Evolutionary conservation across 2,888 invertebrate species (phyloP), one percentile per base, ranked within the genome.

Genomic region (Junonia oenone): DNA sequence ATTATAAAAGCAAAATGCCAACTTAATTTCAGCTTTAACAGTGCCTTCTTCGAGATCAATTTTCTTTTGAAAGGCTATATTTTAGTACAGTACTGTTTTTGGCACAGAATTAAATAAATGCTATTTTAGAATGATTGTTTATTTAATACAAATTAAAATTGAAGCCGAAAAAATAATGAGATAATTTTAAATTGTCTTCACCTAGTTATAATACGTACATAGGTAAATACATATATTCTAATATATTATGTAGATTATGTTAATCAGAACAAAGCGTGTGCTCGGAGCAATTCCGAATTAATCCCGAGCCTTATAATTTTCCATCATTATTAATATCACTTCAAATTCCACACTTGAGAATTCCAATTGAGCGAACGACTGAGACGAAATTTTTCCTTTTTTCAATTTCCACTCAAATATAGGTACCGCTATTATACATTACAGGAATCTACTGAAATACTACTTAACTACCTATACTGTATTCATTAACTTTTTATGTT

Each of bases 231-330:
- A 14, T 27, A 35, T 6, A 31, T 22, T n/a, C 6, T 45, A 27
- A 46, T 11, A 37, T 13, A 29, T 52, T 51, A 22, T 9, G 15
- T 17, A 46, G 38, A 29, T 46, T 46, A 52, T 52, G 52, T 29
- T 27, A 52, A 52, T 52, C 26, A 46, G 27, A 27, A 37, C 26
- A 26, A 52, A 52, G 27, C 26, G 29, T 37, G 22, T 38, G 38
- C 45, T 52, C 37, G 45, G 29, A 26, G 35, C 19, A 29, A 38
- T 46, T 15, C 26, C 37, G 9, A 17, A 15, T 45, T 52, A 38
- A 52, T 19, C 31, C 38, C 27, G 37, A 37, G 37, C 1, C 46
- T 38, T 38, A 38, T 19, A 46, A 38, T 46, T 45, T 19, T 19
- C 27, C 15, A 29, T 40, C 17, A 50, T 50, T 40, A 43, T 27